Conservation (phyloP, 2,113 vertebrate genomes). For the Carettochelys insculpta region DNA sequence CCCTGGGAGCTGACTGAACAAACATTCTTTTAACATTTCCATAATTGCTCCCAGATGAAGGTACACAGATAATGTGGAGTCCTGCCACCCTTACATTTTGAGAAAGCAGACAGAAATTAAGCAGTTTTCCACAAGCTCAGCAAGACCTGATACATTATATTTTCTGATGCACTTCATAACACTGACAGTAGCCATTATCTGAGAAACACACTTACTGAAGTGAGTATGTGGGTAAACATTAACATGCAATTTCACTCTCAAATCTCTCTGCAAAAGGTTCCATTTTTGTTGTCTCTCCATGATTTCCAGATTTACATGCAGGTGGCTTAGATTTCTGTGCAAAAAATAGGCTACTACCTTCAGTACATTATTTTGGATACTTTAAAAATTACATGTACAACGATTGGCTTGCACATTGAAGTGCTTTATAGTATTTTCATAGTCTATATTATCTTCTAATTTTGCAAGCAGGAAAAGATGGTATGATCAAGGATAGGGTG, state of each 20-base stretch:
- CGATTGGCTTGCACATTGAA: neutral
- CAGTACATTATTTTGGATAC: neutral
- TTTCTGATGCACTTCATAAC: neutral
- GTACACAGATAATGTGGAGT: neutral
- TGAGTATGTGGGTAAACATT: neutral
- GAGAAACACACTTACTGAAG: neutral
- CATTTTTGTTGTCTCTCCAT: neutral
- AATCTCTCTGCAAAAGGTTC: neutral
- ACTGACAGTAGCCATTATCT: neutral
- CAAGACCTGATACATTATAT: neutral
- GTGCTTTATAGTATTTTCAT: neutral
- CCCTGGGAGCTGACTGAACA: neutral
- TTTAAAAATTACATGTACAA: neutral
- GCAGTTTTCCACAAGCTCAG: neutral
- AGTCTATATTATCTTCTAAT: neutral
- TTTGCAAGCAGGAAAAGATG: neutral
- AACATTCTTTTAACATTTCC: neutral
- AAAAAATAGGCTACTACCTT: neutral
- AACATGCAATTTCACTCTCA: conserved; percentile 7
- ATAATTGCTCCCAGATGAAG: neutral
- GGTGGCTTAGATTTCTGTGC: neutral
- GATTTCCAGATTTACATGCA: conserved; percentile 39
- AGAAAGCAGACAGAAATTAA: neutral
- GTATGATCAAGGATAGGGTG: neutral
- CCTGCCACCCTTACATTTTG: neutral